Evolutionary conservation across 2,888 invertebrate species (phyloP).

Genomic region (Herminia tarsipennalis): DNA sequence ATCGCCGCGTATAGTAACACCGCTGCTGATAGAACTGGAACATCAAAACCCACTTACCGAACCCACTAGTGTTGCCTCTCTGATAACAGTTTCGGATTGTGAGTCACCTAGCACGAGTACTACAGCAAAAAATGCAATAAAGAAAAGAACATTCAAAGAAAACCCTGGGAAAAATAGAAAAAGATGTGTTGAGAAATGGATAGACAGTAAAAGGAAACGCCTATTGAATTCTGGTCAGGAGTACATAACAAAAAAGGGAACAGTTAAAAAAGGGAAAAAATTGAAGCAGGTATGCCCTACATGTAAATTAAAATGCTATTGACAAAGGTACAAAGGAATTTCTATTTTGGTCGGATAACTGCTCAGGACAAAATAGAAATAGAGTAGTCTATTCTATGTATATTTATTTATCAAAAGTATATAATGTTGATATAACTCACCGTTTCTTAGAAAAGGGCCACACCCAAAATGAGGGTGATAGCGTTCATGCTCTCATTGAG

Average conservation of each 20-base stretch:
- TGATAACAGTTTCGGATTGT: constrained; percentile 1
- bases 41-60: background rate
- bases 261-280: too few species aligned
- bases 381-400: constrained; percentile 1
- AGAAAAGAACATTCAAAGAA: background rate
- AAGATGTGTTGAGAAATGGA: constrained; percentile 2
- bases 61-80: background rate
- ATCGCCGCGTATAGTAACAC: constrained; percentile 1
- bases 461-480: constrained; percentile 1
- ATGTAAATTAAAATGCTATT: too few species aligned
- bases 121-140: background rate
- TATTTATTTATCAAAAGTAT: constrained; percentile 3
- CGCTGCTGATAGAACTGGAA: constrained; percentile 1
- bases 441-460: too few species aligned
- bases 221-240: constrained; percentile 4
- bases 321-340: background rate
- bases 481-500: constrained; percentile 5
- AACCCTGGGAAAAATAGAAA: constrained; percentile 1
- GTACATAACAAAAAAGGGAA: constrained; percentile 2
- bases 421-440: constrained; percentile 2
- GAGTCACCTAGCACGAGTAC: constrained; percentile 1
- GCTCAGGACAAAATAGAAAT: background rate
- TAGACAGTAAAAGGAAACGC: constrained; percentile 1
- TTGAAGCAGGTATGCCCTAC: too few species aligned
- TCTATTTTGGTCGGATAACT: background rate